Evolutionary conservation across 2,797 vertebrate genomes (phyloP), one percentile per base, ranked within the genome.

Genomic region (Manis pentadactyla): DNA sequence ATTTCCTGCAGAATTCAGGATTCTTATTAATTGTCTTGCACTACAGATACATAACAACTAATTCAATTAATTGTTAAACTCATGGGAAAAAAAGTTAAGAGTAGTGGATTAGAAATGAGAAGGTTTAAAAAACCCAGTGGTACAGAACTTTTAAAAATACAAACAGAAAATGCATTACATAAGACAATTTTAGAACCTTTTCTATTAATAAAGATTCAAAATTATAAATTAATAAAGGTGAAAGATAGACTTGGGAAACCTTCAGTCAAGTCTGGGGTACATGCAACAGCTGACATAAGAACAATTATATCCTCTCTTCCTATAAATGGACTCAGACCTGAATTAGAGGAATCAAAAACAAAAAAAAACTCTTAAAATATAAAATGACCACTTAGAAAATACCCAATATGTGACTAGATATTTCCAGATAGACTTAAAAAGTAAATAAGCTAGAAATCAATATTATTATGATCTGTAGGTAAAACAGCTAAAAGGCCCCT

Each of bases 81-180:
- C 25, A 51, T 83, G 74, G 42, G 66, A 39, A n/a, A 88, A 91
- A 96, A 61, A 78, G 14, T 96, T 53, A 74, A 79, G 84, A 90
- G n/a, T 8, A 92, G 7, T 2, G 64, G 18, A 81, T 77, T 81
- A 55, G 25, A 92, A 97, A 87, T 86, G 12, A 86, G 51, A 81
- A 42, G n/a, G 94, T 79, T 94, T 79, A 96, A 97, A 97, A 92
- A 96, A 84, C 53, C 51, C 31, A 39, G 25, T 49, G 12, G 23
- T 57, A 0, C 68, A 89, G 63, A 87, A 83, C 29, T 87, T 84
- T 66, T 34, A 93, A 90, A 86, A 71, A 73, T 19, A 66, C 64
- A 96, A 93, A 84, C 84, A 71, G 51, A 90, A 96, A 84, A 85
- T 34, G 27, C 5, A 90, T 83, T 92, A 75, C 39, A 79, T 94